phyloP scores from a whole-genome alignment of 2,797 vertebrate genomes.

The Mormyrus proboscirostris region DNA sequence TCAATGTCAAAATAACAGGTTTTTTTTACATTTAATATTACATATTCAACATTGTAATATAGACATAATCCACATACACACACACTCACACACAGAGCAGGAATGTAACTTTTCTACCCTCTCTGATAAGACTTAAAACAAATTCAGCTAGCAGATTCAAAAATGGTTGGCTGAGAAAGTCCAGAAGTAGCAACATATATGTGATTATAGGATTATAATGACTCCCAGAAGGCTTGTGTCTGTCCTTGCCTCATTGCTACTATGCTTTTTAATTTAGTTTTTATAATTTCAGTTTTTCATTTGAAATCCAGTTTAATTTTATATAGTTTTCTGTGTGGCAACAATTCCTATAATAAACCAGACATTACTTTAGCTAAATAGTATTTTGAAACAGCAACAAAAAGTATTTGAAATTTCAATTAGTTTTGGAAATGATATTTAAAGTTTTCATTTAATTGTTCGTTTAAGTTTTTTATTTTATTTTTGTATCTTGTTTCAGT shows the following conservation, averaged over 20 bases:
- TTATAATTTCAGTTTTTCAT: background rate
- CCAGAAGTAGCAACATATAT: background rate
- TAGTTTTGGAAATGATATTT: background rate
- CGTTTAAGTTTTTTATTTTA: background rate
- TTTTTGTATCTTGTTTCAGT: background rate
- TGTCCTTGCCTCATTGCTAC: background rate
- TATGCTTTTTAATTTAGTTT: background rate
- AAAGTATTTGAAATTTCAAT: background rate
- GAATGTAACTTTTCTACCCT: background rate
- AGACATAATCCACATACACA: background rate
- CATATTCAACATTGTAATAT: no score
- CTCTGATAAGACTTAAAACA: background rate
- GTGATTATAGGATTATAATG: background rate
- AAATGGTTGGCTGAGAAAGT: background rate
- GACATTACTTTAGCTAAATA: background rate
- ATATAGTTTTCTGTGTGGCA: background rate
- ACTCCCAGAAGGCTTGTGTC: background rate
- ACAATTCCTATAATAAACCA: background rate
- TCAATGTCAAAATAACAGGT: no score
- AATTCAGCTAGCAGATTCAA: background rate
- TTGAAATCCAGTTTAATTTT: background rate
- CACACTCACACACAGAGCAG: background rate
- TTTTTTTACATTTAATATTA: no score
- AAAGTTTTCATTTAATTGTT: background rate
- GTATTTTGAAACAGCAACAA: background rate